These are phyloP conservation scores for Dipodomys spectabilis DNA, from an alignment of 2,113 vertebrate genomes.

Conservation along the genomic window DNA sequence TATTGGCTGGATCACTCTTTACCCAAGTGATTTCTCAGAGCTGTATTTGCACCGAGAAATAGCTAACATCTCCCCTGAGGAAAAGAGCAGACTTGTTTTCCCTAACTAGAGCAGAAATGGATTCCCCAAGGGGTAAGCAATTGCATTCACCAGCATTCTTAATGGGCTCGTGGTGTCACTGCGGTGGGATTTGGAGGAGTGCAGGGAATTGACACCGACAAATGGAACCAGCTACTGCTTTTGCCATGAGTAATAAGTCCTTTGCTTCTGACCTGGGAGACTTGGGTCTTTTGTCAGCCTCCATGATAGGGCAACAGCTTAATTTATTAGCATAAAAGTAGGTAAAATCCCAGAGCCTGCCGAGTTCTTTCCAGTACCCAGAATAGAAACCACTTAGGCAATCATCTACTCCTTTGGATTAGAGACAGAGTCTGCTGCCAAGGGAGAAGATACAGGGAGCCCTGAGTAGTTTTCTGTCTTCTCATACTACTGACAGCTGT, in stretches of 20 bases:
- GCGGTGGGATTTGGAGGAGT: not conserved
- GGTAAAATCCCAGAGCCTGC: not conserved
- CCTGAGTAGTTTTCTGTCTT: no score
- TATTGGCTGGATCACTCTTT: not conserved
- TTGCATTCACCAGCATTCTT: not conserved
- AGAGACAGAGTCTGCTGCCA: no score
- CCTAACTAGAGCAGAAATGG: not conserved
- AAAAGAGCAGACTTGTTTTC: not conserved
- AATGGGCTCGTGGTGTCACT: not conserved
- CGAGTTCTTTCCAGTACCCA: not conserved
- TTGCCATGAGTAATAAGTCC: not conserved
- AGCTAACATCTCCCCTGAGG: not conserved
- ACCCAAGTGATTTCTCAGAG: not conserved
- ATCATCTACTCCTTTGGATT: not conserved
- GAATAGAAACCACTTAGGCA: not conserved
- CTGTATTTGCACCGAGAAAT: not conserved
- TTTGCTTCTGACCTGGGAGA: slow-evolving; percentile 23
- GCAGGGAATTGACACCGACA: not conserved
- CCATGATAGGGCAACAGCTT: not conserved
- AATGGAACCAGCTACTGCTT: not conserved
- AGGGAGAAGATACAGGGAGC: no score
- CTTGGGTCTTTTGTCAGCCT: slow-evolving; percentile 20
- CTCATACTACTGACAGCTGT: no score
- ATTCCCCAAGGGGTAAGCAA: not conserved
- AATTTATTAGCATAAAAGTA: not conserved